Evolutionary conservation across 2,113 vertebrate genomes (phyloP), one percentile per base, ranked within the genome.

Genomic region (Barnardius zonarius): DNA sequence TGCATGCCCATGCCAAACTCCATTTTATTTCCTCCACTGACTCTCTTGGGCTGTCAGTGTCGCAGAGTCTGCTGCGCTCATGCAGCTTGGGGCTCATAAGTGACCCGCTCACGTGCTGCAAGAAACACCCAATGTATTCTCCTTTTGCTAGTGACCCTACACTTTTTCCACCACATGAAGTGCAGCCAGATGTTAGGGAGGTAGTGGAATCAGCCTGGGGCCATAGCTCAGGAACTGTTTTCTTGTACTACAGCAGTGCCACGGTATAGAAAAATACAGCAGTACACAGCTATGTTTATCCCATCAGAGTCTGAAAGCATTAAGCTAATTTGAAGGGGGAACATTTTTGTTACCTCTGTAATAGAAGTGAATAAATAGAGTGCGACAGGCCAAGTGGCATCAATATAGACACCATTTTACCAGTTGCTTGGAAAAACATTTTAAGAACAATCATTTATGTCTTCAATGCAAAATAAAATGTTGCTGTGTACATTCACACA

Each of bases 401-500:
- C 67, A 35, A 57, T 52, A 69, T 17, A 31, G 57, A 18, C 12
- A 67, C 24, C 6, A 1, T 73, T 93, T 74, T 73, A 61, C 78
- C 68, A 76, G 72, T 44, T 92, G 67, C 88, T 55, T 90, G 43
- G 83, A 62, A 93, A 94, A 94, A 93, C 77, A 81, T 39, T 52
- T 52, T 78, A 83, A 88, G 51, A 87, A 73, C 57, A 86, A 39
- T 30, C 51, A 25, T 55, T 90, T 66, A 17, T 75, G 41, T 74
- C 83, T 86, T 69, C 69, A 59, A 8, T 16, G 22, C 35, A 55
- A 61, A 73, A 88, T 46, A 54, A 82, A 91, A 76, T 2, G 17
- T 52, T 68, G 30, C 54, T 63, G 44, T 52, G 69, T 35, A 28
- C 35, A 9, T 39, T 69, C 4, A 2, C 66, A 77, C 2, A 0